A percentile compares a stretch with the other conserved stretches of the same genome.
Conservation (phyloP, 1,140 invertebrate genomes). For the Bursaphelenchus mucronatus region DNA sequence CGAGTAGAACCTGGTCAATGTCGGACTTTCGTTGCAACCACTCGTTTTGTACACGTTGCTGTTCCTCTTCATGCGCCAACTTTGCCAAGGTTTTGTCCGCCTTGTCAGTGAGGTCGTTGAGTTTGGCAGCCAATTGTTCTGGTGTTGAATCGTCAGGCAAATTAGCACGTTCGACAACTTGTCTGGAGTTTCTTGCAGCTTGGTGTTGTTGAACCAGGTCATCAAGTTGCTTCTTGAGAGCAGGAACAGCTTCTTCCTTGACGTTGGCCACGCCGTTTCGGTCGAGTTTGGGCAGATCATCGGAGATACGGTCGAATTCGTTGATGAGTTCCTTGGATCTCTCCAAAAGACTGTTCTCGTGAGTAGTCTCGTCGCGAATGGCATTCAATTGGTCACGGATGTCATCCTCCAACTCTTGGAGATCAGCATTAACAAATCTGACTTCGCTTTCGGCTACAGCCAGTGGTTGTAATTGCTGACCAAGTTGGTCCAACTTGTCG, state of each 20-base stretch:
- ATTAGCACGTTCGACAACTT: neutral
- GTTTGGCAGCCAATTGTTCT: neutral
- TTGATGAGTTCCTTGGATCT: neutral
- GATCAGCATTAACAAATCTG: slow-evolving; percentile 12
- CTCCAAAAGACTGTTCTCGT: neutral
- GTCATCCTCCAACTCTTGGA: slow-evolving; percentile 12
- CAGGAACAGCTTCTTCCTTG: slow-evolving; percentile 2
- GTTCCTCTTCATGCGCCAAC: neutral
- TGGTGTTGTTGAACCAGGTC: neutral
- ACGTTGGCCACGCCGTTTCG: neutral
- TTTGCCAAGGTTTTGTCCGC: neutral
- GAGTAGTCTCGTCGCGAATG: neutral
- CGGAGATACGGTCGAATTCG: neutral
- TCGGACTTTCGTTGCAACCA: neutral
- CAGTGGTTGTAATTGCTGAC: slow-evolving; percentile 9
- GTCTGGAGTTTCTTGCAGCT: slow-evolving; percentile 1
- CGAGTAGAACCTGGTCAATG: neutral
- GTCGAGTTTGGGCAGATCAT: neutral
- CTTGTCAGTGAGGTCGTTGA: neutral
- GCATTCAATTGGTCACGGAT: slow-evolving; percentile 2
- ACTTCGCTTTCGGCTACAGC: slow-evolving; percentile 16
- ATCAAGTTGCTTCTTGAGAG: neutral
- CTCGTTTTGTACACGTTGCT: neutral
- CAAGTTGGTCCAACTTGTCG: slow-evolving; percentile 1
- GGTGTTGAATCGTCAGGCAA: neutral